Evolutionary conservation across 2,888 invertebrate species (phyloP), one percentile per base, ranked within the genome.

Genomic region (Dynastes tityus): DNA sequence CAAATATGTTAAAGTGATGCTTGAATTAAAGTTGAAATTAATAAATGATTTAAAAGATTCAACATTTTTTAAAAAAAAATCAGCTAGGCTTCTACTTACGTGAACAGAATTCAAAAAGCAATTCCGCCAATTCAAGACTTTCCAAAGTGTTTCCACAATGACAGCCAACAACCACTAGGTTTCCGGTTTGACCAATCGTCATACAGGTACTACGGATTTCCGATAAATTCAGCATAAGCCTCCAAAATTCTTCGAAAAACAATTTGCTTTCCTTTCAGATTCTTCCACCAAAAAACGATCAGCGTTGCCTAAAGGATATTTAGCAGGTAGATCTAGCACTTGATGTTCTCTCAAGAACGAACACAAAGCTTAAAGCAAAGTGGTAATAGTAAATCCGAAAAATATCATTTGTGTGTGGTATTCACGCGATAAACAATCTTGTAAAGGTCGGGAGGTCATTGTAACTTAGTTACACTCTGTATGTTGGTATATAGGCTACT

Each of bases 51-150:
- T 37, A 37, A 37, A 37, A 5, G 3, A 4, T 37, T 37, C 5
- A 37, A 37, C 2, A 37, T 37, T 5, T 37, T 6, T 37, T 37
- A 4, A 0, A 37, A 37, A 4, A 0, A 37, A 37, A 37, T 37
- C 32, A 45, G 8, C 8, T 8, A 3, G 6, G 8, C 8, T 45
- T 45, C 8, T 1, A 68, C 68, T 68, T 51, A 68, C 68, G 68
- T 11, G 73, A 61, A 58, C 73, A 74, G 29, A 61, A 61, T 27
- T 74, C 73, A 45, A 74, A 74, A 32, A 74, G 32, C 27, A 74
- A 27, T 22, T 74, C 73, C n/a, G 40, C 45, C 73, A 74, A 61
- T 49, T 74, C 45, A 8, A 74, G 61, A 32, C 27, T 45, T 61
- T 22, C 45, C 16, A 45, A 8, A 2, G 22, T 22, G 27, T 63